Evolutionary conservation across 1,140 invertebrate genomes (phyloP), one percentile per base, ranked within the genome.

Genomic region (Hormaphis cornu): DNA sequence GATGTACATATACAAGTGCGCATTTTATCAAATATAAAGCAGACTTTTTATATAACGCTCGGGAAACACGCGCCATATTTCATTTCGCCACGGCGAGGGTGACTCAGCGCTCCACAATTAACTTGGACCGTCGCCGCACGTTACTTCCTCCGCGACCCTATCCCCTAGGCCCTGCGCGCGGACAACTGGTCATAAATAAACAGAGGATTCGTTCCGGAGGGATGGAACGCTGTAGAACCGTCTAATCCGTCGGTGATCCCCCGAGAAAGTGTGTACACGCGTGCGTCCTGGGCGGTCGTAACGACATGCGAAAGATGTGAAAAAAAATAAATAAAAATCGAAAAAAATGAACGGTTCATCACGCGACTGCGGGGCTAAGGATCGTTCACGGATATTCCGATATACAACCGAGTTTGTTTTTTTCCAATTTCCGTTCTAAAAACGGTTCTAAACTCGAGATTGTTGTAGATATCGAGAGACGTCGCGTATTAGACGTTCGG

Each of bases 171-270:
- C 37, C 28, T 24, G 18, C 26, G 33, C 42, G 14, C 22, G 22
- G 61, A 66, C 61, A 66, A 66, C 61, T 20, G 28, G 61, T 50
- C 61, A 50, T 66, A 66, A 66, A 66, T 66, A 66, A 66, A 66
- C 61, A 66, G 50, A 50, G 61, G 61, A 66, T 66, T 66, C 50
- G 50, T 66, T 30, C 44, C 28, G 33, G 35, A 44, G 61, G 61
- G 50, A 66, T n/a, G n/a, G n/a, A 66, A 66, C 61, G 61, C 24
- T 50, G 61, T 66, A 50, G 33, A 66, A 50, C 50, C 61, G n/a
- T 66, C 61, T 66, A 66, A 66, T 66, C 61, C 61, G 18, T 50
- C 26, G 9, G 16, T 33, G 61, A 66, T 58, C 53, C 20, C 54
- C 35, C 18, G 35, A 14, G 40, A 40, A n/a, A n/a, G n/a, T n/a